phyloP scores from a whole-genome alignment of 2,113 vertebrate genomes.

The Hemicordylus capensis region DNA sequence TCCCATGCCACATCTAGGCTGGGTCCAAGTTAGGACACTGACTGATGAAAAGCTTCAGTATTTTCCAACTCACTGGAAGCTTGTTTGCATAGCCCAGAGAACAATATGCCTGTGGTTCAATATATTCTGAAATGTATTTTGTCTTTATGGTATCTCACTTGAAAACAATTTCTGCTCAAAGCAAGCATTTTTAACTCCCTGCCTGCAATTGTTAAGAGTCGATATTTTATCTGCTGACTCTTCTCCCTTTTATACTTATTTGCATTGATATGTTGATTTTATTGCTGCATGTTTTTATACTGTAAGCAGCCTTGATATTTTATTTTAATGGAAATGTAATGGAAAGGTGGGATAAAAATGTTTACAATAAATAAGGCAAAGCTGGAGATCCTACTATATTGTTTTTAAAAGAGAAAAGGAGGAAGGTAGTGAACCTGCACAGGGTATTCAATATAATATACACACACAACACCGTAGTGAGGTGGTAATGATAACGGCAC shows the following conservation, averaged over 20 bases:
- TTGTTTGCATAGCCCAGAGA: background rate
- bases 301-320: no score
- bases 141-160: slow-evolving; percentile 27
- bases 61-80: background rate
- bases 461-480: slow-evolving; percentile 41
- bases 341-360: no score
- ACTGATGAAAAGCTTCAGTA: background rate
- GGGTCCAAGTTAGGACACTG: background rate
- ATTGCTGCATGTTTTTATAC: no score
- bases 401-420: slow-evolving; percentile 36
- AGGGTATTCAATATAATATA: slow-evolving; percentile 48
- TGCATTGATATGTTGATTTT: no score
- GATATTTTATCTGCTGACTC: no score
- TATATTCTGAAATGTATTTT: slow-evolving; percentile 15
- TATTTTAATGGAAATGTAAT: no score
- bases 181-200: no score
- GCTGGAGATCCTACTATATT: slow-evolving; percentile 10
- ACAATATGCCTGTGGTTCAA: background rate
- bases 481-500: slow-evolving; percentile 37
- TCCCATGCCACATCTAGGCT: no score
- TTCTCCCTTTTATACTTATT: no score
- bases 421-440: slow-evolving; percentile 32
- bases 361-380: background rate
- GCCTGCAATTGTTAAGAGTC: no score
- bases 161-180: slow-evolving; percentile 36